phyloP scores from a whole-genome alignment of 2,113 vertebrate genomes.

The Syngnathoides biaculeatus region DNA sequence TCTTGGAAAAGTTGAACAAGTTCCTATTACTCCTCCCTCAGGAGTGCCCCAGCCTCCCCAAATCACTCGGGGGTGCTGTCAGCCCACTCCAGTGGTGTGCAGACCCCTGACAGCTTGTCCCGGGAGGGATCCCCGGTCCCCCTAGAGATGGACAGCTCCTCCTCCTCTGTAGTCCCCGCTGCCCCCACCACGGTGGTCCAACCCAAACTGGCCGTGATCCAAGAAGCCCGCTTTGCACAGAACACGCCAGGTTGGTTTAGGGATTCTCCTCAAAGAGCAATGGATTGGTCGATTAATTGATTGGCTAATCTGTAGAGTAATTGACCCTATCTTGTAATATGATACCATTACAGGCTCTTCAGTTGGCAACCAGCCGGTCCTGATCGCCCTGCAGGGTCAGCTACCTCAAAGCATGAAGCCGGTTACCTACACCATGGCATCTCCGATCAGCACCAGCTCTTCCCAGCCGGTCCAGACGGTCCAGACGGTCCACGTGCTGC shows the following conservation, averaged over 20 bases:
- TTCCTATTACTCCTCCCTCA: constrained; percentile 34
- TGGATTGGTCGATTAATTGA: neutral
- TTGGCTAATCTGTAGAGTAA: too few relatives aligned
- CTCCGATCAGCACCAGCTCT: constrained; percentile 82
- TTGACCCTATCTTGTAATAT: too few relatives aligned
- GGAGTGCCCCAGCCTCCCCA: constrained; percentile 95
- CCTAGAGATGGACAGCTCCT: constrained; percentile 81
- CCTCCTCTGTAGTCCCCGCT: constrained; percentile 17
- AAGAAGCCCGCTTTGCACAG: constrained; percentile 93
- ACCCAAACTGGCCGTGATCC: constrained; percentile 93
- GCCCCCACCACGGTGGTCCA: constrained; percentile 69
- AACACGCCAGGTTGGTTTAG: constrained; percentile 78
- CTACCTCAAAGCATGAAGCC: constrained; percentile 87
- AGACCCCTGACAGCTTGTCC: constrained; percentile 95
- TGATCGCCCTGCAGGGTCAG: constrained; percentile 92
- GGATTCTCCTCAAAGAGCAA: neutral
- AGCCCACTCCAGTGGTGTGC: constrained; percentile 92
- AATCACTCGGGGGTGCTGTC: constrained; percentile 93
- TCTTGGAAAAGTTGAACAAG: neutral
- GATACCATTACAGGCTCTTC: constrained; percentile 76
- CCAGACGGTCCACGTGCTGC: constrained; percentile 92
- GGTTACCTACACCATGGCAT: constrained; percentile 87
- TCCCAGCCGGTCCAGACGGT: constrained; percentile 78
- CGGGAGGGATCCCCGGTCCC: constrained; percentile 94
- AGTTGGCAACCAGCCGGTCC: constrained; percentile 85